Base-by-base conservation (phyloP, 2,888 invertebrate genomes). In the Ceramica pisi region DNA sequence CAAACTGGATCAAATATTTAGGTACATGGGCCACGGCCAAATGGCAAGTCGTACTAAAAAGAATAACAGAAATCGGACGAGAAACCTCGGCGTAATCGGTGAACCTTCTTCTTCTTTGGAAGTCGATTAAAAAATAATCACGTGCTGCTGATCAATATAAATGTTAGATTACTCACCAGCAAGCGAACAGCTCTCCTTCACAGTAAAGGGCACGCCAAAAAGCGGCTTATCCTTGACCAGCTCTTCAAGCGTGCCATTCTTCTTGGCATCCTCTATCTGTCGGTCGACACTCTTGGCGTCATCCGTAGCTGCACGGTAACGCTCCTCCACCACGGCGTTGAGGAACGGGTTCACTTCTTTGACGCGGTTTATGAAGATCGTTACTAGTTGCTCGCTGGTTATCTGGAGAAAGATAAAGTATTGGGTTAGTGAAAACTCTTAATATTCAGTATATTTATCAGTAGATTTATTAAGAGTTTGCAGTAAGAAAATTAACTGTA, bases 161-260 rank as follows among this genome's bases (percentile, higher is more conserved):
- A 31, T 31, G 31, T 41, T 41, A 41, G 41, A 21, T 19, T 1
- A 83, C 92, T 90, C 23, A 98, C 98, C 98, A 94, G 96, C 96
- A 1, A 98, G 94, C 1, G 96, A 96, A 85, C 98, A 97, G 83
- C 97, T 97, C 91, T 98, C 98, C 90, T 98, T 98, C 0, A 98
- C 97, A 4, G 98, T 98, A 57, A 98, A 96, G 0, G 98, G 98
- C 23, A 98, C 97, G 0, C 98, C 98, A 1, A 98, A 94, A 66
- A 98, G 93, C 0, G 98, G 98, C 78, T 96, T 96, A 23, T 96
- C 93, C 4, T 89, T 89, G 1, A 94, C 90, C 60, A 97, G 88
- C 56, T 94, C 91, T 1, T 94, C 93, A 7, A 95, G 86, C 3
- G 88, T 83, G 0, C 91, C 93, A 50, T 79, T 87, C 56, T 60